Conservation (phyloP, 2,888 invertebrate species). For the Rhaphigaster nebulosa region DNA sequence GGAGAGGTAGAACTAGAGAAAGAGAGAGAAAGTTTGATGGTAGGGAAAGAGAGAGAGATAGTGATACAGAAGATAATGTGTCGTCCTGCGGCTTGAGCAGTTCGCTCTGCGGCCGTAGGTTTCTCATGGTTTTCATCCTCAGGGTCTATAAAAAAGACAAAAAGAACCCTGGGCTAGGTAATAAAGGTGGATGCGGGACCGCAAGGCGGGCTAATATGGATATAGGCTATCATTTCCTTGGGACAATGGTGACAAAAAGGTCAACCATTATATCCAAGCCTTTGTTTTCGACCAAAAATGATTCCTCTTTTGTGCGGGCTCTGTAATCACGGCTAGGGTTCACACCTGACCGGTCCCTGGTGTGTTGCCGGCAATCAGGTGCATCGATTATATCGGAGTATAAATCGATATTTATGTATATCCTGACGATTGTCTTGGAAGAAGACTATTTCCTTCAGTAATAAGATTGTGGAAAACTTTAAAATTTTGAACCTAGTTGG, state of each 20-base stretch:
- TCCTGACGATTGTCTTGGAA: neutral
- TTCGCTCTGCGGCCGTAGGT: neutral
- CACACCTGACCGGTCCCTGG: neutral
- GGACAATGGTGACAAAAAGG: slow-evolving; percentile 45
- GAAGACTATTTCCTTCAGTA: too few relatives aligned
- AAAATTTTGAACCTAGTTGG: too few relatives aligned
- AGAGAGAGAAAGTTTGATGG: neutral
- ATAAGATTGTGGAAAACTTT: too few relatives aligned
- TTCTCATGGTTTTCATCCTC: slow-evolving; percentile 24
- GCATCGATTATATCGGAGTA: neutral
- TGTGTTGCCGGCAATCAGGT: neutral
- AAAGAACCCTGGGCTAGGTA: neutral
- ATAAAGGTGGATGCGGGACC: slow-evolving; percentile 40
- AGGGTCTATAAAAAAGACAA: slow-evolving; percentile 1
- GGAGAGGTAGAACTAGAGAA: neutral
- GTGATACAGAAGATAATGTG: slow-evolving; percentile 12
- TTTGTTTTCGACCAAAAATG: slow-evolving; percentile 42
- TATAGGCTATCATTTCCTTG: slow-evolving; percentile 37
- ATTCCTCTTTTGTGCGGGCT: slow-evolving; percentile 1
- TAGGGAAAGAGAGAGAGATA: neutral
- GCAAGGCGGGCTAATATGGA: slow-evolving; percentile 16
- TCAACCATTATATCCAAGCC: neutral
- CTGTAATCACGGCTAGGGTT: neutral
- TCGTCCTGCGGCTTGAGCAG: neutral
- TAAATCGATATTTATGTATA: neutral